These are phyloP conservation scores for Eumerus sabulonum DNA, from an alignment of 2,888 invertebrate species.

Conservation along the genomic window DNA sequence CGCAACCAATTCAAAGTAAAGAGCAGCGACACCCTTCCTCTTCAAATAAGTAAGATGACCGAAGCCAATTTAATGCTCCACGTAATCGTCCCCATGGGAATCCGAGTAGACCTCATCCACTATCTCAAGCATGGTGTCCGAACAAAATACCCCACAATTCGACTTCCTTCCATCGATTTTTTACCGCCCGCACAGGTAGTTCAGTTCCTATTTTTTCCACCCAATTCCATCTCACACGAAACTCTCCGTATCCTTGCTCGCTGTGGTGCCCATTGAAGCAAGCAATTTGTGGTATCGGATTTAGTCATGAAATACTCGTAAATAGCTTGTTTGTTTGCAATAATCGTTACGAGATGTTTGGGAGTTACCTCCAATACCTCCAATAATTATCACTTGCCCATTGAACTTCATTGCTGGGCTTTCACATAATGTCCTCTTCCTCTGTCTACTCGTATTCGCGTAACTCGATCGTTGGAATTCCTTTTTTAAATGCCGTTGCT, in stretches of 20 bases:
- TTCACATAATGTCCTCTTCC: not conserved
- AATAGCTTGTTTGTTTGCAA: constrained; percentile 45
- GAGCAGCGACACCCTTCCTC: too few species aligned
- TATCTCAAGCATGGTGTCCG: too few species aligned
- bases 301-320: constrained; percentile 22
- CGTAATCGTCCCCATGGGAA: constrained; percentile 12
- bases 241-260: not conserved
- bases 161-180: too few species aligned
- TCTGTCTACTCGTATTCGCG: not conserved
- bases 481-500: constrained; percentile 28
- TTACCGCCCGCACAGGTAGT: too few species aligned
- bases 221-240: too few species aligned
- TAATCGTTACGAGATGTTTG: constrained; percentile 32
- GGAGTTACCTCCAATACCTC: constrained; percentile 6
- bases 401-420: constrained; percentile 31
- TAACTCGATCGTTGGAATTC: constrained; percentile 51
- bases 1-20: too few species aligned
- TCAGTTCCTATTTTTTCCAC: too few species aligned
- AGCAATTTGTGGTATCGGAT: constrained; percentile 25
- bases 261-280: constrained; percentile 27
- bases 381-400: constrained; percentile 52
- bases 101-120: too few species aligned
- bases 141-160: too few species aligned
- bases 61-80: not conserved
- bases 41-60: too few species aligned